Base-by-base conservation (phyloP, 2,797 vertebrate species). In the Scarus forsteni region DNA sequence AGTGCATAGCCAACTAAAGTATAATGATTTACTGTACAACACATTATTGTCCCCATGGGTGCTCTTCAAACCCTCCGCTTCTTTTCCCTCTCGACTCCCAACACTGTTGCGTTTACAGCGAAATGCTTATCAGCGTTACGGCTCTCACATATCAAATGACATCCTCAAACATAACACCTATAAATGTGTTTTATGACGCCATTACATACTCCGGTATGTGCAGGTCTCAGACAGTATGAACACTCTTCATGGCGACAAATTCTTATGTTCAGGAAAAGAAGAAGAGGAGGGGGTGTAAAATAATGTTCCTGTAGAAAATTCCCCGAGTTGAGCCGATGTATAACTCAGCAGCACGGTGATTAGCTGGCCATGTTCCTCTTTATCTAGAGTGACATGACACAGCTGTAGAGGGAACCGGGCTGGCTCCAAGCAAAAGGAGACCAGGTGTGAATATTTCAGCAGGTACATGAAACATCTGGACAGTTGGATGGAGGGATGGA, bases 321-420 rank as follows among this genome's bases (percentile, higher is more conserved):
- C 79, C 79, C 8, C 1, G 48, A 84, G 81, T 72, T 62, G 72
- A 50, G 48, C 42, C 52, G 56, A 53, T 42, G 8, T 66, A 10
- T 39, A 67, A 36, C 36, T 27, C 59, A 68, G 62, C 73, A 70
- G 80, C 55, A 50, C 54, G 60, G 39, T 87, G 85, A 92, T 92
- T 92, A 89, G 81, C 74, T 85, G 79, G 77, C 80, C 85, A 40
- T 91, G 91, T 92, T 89, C 68, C 66, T 75, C 86, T 92, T 93
- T 87, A 92, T 92, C 75, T 62, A 73, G 89, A 92, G 71, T 92
- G 92, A 93, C 90, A 92, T 88, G 88, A 67, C 87, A 90, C 92
- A 92, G 94, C 91, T 93, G 89, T 84, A 71, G 80, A 88, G 71
- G 77, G 85, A 78, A 79, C 85, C 66, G 56, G 44, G 68, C 27